Conservation (phyloP, 2,888 invertebrate genomes). For the Lymantria dispar region DNA sequence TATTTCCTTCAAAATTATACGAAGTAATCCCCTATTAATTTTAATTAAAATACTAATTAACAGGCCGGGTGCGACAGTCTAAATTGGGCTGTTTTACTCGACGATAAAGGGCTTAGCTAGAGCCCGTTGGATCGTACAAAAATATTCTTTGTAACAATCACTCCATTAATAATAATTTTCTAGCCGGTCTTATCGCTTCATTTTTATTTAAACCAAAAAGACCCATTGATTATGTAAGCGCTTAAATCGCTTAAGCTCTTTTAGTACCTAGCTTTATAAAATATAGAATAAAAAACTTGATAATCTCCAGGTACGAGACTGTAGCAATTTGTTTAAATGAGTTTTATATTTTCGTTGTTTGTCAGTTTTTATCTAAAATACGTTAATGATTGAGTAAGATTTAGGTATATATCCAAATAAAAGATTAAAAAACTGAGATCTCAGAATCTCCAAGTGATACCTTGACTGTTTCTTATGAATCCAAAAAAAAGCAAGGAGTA, state of each 20-base stretch:
- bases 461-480: no score
- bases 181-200: conserved; percentile 46
- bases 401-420: no score
- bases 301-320: no score
- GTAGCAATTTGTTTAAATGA: no score
- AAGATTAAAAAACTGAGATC: no score
- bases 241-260: conserved; percentile 44
- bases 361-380: no score
- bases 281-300: conserved; percentile 10
- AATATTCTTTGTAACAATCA: conserved; percentile 58
- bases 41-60: conserved; percentile 76
- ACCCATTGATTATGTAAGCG: conserved; percentile 59
- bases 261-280: conserved; percentile 23
- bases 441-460: no score
- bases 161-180: conserved; percentile 66
- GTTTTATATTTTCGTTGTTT: no score
- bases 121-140: conserved; percentile 40
- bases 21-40: conserved; percentile 72
- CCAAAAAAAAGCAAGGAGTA: no score
- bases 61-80: conserved; percentile 55
- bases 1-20: conserved; percentile 53
- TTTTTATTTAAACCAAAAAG: conserved; percentile 47
- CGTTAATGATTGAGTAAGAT: no score
- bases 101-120: conserved; percentile 59
- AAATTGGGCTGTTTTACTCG: conserved; percentile 61